Evolutionary conservation across 2,797 vertebrate species (phyloP), one percentile per base, ranked within the genome.

Genomic region (Hydrocynus forskahlii): DNA sequence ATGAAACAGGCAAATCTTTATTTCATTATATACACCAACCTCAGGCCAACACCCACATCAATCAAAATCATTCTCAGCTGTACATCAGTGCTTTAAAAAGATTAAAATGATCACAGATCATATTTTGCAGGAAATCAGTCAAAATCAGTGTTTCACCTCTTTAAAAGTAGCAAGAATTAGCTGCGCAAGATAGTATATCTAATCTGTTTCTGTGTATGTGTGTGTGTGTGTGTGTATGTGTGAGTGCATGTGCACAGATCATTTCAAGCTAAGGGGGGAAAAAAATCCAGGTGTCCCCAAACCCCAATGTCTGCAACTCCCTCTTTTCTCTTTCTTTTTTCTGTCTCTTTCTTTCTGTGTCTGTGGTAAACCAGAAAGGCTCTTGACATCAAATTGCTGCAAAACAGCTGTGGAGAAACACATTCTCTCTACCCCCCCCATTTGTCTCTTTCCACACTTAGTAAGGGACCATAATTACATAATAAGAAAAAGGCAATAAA

Each of bases 211-310:
- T 71, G 21, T 74, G 62, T 69, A 35, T 40, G n/a, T n/a, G n/a
- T n/a, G n/a, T n/a, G 13, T 21, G 60, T 73, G 23, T 73, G 59
- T 63, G 35, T 43, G 12, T 21, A 55, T 73, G 21, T 73, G 55
- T 64, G 29, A 29, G 12, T n/a, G 54, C 55, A 5, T 55, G 29
- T 19, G 62, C 17, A 17, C 29, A 38, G 59, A 72, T 77, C 83
- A 55, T 83, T 67, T 23, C 72, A 86, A 69, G 69, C 80, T 86
- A 88, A 92, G 91, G 91, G 91, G 89, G 91, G 91, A 89, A 93
- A 93, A 92, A 86, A 90, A 88, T 93, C 89, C 93, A 95, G 94
- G 94, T 94, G 93, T 91, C 91, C 88, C 88, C 67, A 86, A 90
- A 90, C 87, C 85, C 89, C 90, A 90, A 89, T 89, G 87, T 87